Base-by-base conservation (phyloP, 2,797 vertebrate species). In the Hemitrygon akajei region DNA sequence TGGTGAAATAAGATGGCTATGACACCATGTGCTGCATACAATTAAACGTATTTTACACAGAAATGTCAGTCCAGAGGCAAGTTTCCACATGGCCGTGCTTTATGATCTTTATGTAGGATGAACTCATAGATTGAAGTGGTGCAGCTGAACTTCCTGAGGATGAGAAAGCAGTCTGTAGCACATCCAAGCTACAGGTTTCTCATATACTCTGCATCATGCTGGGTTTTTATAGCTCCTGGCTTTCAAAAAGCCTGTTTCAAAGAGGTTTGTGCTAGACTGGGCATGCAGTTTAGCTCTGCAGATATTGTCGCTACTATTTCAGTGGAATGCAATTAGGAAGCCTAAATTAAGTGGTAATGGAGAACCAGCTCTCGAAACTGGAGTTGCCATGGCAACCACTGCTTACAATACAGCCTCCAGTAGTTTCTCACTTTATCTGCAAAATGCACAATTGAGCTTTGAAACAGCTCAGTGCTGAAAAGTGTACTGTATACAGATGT, bases 381-480 rank as follows among this genome's bases (percentile, higher is more conserved):
- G 96, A 97, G 98, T 99, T 98, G 98, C 98, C 98, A 97, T 97
- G 97, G 98, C 98, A 99, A 99, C 98, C 96, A 96, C 96, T 96
- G 98, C 98, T 98, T 98, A 98, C 98, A 98, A 99, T 98, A 98
- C 97, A 97, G 98, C 98, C 98, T 98, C 98, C 98, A 98, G 98
- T 99, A 98, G 98, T 99, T 98, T 98, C 98, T 97, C 98, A 98
- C 98, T 99, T 99, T 99, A 99, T 99, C 98, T 99, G 98, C 98
- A 99, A 99, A 99, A 99, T 98, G 98, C 98, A 99, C 98, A 99
- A 98, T 98, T 98, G 98, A 98, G 98, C 98, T 98, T 98, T 98
- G 98, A 98, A 98, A 98, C 98, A 97, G 97, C 97, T 97, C 98
- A 94, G 96, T 97, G 95, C 97, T 97, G 96, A 97, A 97, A 97